Evolutionary conservation across 2,888 invertebrate species (phyloP), one percentile per base, ranked within the genome.

Genomic region (Aquatica leii): DNA sequence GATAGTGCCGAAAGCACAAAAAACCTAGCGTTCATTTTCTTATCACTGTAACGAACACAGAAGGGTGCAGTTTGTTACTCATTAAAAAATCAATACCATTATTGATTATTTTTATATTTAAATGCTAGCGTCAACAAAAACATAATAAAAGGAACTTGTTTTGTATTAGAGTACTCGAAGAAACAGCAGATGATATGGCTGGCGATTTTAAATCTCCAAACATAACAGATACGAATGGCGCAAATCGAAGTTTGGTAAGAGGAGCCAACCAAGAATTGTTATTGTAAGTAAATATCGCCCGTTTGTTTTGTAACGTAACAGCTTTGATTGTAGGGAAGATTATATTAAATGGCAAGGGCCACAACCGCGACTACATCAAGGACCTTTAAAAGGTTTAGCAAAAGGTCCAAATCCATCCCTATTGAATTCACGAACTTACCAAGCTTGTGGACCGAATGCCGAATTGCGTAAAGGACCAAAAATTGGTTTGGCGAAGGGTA

Each of bases 261-360:
- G 95, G 95, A 55, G 89, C 94, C 0, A 88, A 92, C 77, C 92
- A 93, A 74, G 87, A 87, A 72, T 80, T 93, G 20, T 83, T 94
- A 24, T 79, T 94, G 94, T 95, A 85, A 86, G 90, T 87, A 76
- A 18, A 35, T n/a, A n/a, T n/a, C n/a, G n/a, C n/a, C n/a, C n/a
- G n/a, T n/a, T n/a, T n/a, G n/a, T n/a, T n/a, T n/a, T n/a, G n/a
- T n/a, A n/a, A n/a, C 12, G 12, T 20, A 48, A 3, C 9, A 15
- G 8, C 0, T 41, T 17, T 34, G n/a, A 35, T 67, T 80, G 56
- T 76, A 94, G 93, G 62, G 88, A 88, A 67, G 93, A 94, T 76
- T 94, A 94, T 76, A 86, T 93, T 51, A 88, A 92, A 2, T 94
- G 94, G 93, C 90, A 90, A 69, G 94, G 94, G 0, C 90, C 93